Percentiles rank a stretch among this genome's conserved stretches.
phyloP scores from a whole-genome alignment of 2,888 invertebrate genomes.

The Bedellia somnulentella region DNA sequence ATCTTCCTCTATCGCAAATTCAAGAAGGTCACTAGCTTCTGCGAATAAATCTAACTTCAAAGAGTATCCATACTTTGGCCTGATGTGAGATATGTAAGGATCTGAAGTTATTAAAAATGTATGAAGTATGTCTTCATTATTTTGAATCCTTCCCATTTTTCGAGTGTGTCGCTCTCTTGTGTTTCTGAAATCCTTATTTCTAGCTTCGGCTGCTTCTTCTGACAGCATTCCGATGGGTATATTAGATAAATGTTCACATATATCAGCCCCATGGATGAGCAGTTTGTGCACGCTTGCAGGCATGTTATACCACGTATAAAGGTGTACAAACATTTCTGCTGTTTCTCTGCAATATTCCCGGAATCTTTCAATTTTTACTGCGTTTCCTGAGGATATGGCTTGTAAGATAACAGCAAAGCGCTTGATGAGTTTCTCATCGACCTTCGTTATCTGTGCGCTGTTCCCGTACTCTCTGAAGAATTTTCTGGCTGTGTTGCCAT shows the following conservation, averaged over 20 bases:
- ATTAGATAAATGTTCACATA: constrained; percentile 6
- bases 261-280: constrained; percentile 9
- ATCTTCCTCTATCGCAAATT: background rate
- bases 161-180: constrained; percentile 8
- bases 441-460: constrained; percentile 5
- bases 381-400: constrained; percentile 3
- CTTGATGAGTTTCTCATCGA: constrained; percentile 4
- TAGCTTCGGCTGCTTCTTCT: constrained; percentile 9
- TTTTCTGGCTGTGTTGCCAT: constrained; percentile 2
- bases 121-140: background rate
- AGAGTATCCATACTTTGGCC: background rate
- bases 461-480: constrained; percentile 3
- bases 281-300: constrained; percentile 8
- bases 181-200: constrained; percentile 9
- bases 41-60: background rate
- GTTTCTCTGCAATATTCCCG: constrained; percentile 6
- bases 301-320: constrained; percentile 9
- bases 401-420: constrained; percentile 5
- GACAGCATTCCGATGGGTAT: constrained; percentile 9
- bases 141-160: constrained; percentile 5
- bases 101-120: background rate
- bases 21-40: background rate
- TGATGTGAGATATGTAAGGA: background rate
- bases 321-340: constrained; percentile 3
- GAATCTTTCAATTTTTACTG: constrained; percentile 4